Conservation (phyloP, 2,797 vertebrate species). For the Smutsia temminckii region DNA sequence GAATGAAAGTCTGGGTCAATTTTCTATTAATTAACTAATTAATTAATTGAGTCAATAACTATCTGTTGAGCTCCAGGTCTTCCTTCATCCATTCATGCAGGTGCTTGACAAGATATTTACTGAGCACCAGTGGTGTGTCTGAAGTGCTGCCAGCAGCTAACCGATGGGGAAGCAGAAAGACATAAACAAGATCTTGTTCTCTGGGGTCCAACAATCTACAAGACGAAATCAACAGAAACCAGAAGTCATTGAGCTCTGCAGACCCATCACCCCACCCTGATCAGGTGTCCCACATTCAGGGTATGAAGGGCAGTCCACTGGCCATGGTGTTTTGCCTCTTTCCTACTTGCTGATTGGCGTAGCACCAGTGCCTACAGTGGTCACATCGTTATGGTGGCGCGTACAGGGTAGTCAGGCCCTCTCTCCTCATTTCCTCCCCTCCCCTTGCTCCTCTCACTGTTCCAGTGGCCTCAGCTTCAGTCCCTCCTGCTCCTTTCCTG, state of each 20-base stretch:
- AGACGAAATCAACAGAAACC: not conserved
- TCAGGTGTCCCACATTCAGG: not conserved
- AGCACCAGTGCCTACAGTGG: not conserved
- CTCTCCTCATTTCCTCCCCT: not conserved
- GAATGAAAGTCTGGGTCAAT: conserved; percentile 52
- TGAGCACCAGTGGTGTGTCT: not conserved
- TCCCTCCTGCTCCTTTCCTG: not conserved
- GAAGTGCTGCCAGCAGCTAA: conserved; percentile 9
- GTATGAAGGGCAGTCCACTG: not conserved
- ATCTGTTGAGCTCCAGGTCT: conserved; percentile 54
- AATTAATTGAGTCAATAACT: conserved; percentile 58
- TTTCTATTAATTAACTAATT: conserved; percentile 62
- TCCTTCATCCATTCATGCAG: not conserved
- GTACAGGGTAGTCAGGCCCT: not conserved
- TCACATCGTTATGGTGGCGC: not conserved
- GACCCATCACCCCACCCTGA: not conserved
- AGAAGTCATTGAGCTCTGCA: not conserved
- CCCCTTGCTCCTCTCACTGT: not conserved
- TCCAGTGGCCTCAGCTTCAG: not conserved
- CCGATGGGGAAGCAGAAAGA: not conserved
- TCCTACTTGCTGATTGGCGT: not conserved
- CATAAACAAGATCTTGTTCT: not conserved
- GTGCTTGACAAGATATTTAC: conserved; percentile 47
- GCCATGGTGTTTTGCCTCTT: not conserved
- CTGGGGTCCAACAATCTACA: not conserved